Percentiles rank a stretch among this genome's conserved stretches.
phyloP scores from a whole-genome alignment of 2,113 vertebrate species.

The Psilopsiagon aymara region DNA sequence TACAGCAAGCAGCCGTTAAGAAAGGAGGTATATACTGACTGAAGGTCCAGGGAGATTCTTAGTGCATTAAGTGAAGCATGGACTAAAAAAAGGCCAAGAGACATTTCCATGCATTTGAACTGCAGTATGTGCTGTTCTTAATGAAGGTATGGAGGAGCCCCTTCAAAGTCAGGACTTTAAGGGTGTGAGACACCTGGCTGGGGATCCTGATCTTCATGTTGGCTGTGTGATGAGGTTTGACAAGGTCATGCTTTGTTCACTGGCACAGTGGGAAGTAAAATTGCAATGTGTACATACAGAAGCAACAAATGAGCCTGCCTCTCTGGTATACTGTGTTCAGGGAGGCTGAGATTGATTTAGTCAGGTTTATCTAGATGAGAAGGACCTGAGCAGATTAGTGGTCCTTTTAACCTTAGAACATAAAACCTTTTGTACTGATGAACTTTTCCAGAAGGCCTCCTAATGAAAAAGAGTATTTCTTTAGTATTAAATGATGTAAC shows the following conservation, averaged over 20 bases:
- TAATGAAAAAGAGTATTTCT: not conserved
- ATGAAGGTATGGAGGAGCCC: not conserved
- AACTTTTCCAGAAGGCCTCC: slow-evolving; percentile 19
- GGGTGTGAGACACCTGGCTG: not conserved
- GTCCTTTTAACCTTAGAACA: slow-evolving; percentile 2
- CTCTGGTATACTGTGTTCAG: not conserved
- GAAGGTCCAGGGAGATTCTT: not conserved
- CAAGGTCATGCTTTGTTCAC: not conserved
- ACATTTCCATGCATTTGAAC: not conserved
- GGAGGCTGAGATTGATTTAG: not conserved
- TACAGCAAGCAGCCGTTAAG: not conserved
- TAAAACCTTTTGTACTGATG: slow-evolving; percentile 8
- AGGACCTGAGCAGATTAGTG: not conserved
- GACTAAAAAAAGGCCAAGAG: not conserved
- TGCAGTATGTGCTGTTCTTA: not conserved
- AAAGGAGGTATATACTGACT: not conserved
- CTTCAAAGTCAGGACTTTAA: not conserved
- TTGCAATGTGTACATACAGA: not conserved
- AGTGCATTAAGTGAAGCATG: not conserved
- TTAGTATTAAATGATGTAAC: not conserved
- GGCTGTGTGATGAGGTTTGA: not conserved
- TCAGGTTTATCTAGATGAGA: not conserved
- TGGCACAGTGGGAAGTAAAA: slow-evolving; percentile 1
- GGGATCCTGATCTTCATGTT: not conserved
- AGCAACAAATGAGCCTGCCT: not conserved